Evolutionary conservation across 2,888 invertebrate species (phyloP).

Genomic region (Leptarthrus brevirostris): DNA sequence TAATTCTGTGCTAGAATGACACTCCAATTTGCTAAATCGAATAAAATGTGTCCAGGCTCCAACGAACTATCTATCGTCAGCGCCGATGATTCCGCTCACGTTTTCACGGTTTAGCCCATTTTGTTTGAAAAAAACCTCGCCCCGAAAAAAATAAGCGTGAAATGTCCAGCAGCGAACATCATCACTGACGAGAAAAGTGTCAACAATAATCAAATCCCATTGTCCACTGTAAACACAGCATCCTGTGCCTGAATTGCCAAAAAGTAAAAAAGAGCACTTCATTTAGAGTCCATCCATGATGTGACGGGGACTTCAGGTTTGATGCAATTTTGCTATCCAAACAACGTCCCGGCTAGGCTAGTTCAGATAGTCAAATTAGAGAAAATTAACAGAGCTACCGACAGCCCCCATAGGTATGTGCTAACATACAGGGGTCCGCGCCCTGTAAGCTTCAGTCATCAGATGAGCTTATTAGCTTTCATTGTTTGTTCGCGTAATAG

Average conservation of each 20-base stretch:
- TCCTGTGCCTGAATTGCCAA: constrained; percentile 7
- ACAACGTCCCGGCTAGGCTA: neutral
- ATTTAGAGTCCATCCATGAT: constrained; percentile 12
- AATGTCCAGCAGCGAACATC: constrained; percentile 24
- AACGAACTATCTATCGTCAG: no score
- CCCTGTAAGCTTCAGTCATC: neutral
- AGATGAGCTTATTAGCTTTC: constrained; percentile 30
- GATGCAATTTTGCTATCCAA: constrained; percentile 45
- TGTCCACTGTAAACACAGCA: constrained; percentile 23
- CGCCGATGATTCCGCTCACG: no score
- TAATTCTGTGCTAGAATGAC: no score
- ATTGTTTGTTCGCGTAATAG: constrained; percentile 28
- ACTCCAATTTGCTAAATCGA: no score
- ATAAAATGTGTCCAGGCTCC: no score
- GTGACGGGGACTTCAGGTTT: constrained; percentile 21
- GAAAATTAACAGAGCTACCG: neutral
- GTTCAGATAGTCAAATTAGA: constrained; percentile 32
- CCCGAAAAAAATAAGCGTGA: neutral
- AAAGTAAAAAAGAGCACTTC: constrained; percentile 18
- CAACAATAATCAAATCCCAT: constrained; percentile 44
- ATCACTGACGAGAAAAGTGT: constrained; percentile 30
- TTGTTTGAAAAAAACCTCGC: neutral
- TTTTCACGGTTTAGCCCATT: no score
- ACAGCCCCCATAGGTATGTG: no score
- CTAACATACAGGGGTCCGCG: neutral